Evolutionary conservation across 2,888 invertebrate genomes (phyloP).

Genomic region (Rosalia funebris): DNA sequence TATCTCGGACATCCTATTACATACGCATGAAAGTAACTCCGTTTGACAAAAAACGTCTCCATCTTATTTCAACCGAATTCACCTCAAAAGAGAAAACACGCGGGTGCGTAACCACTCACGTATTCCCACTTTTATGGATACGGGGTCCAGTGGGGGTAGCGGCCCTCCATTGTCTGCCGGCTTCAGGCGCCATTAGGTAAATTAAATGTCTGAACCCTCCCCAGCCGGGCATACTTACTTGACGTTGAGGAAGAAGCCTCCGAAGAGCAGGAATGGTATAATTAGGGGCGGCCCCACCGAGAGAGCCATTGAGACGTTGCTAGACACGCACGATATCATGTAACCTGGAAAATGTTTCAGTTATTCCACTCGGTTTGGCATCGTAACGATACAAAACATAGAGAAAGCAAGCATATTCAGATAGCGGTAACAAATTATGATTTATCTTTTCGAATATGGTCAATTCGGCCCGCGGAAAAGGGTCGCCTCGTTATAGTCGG

Average conservation of each 20-base stretch:
- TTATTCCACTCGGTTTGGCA: no score
- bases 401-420: no score
- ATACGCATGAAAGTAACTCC: neutral
- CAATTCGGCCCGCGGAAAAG: no score
- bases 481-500: no score
- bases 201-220: neutral
- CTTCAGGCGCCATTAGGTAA: slow-evolving; percentile 4
- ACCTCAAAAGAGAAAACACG: neutral
- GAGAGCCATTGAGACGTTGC: slow-evolving; percentile 86
- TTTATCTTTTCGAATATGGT: no score
- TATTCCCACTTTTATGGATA: no score
- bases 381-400: no score
- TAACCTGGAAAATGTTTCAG: slow-evolving; percentile 73
- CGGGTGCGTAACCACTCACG: neutral
- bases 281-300: slow-evolving; percentile 92
- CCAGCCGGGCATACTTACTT: slow-evolving; percentile 68
- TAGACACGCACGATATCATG: slow-evolving; percentile 87
- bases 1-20: neutral
- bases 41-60: neutral
- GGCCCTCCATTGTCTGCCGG: neutral
- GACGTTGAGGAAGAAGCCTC: slow-evolving; percentile 93
- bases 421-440: no score
- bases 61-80: neutral
- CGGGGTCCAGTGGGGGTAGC: no score
- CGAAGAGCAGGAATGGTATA: slow-evolving; percentile 93